Base-by-base conservation (phyloP, 2,113 vertebrate species). In the Rhea americana region DNA sequence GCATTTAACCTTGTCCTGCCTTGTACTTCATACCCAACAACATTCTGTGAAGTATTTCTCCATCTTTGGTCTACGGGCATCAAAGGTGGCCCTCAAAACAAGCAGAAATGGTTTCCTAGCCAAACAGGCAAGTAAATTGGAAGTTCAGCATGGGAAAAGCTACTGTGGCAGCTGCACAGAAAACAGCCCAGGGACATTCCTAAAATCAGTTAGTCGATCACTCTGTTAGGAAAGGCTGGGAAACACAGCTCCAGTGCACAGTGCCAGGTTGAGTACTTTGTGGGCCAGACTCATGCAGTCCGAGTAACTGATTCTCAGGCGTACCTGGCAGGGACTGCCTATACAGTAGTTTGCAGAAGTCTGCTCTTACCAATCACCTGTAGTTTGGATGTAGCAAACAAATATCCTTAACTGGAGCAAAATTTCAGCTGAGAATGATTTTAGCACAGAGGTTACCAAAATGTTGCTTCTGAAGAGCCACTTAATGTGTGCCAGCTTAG, bases 231-330 rank as follows among this genome's bases (percentile, higher is more conserved):
- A 22, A 58, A 72, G 16, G 70, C 6, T 82, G 61, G 83, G 65
- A 71, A 84, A 35, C 32, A 19, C 6, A 0, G 0, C 43, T 9
- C 3, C 4, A 25, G 47, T 1, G 4, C 48, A n/a, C 0, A 0
- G 1, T 43, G 58, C 61, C 50, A 74, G 82, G 11, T 24, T 0
- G 3, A 77, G 39, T 85, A 68, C 0, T 1, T 3, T 14, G 50
- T 3, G 39, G 90, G 86, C 65, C 73, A 11, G 39, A 58, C 89
- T 77, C n/a, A n/a, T 17, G 43, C 83, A 65, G 39, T 7, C 79
- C 48, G 91, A 90, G 76, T 87, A 85, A 81, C 25, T 1, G 0
- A 0, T 26, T 59, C 89, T 4, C 26, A 2, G 32, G 55, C 0
- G 3, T 4, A 45, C 53, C 81, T 50, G 73, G 47, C 71, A 74